Conservation (phyloP, 2,113 vertebrate species). For the Rhinopithecus roxellana region DNA sequence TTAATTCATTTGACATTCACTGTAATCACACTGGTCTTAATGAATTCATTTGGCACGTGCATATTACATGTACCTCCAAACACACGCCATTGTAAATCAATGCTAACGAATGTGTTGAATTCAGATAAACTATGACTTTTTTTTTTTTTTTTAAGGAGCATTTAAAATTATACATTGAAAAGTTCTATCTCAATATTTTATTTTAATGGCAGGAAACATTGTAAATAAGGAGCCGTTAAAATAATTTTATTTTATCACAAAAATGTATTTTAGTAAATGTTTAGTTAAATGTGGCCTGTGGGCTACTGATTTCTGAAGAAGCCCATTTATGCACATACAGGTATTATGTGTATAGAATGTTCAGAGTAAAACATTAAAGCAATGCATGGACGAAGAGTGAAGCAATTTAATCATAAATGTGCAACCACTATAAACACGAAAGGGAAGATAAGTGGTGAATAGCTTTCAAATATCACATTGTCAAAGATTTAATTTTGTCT, state of each 20-base stretch:
- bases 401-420: not conserved
- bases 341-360: not conserved
- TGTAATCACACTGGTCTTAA: constrained; percentile 86
- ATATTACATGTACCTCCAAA: constrained; percentile 81
- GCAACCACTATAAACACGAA: not conserved
- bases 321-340: not conserved
- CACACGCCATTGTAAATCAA: constrained; percentile 77
- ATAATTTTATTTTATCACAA: not conserved
- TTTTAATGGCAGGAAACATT: not conserved
- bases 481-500: not conserved
- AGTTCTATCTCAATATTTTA: not conserved
- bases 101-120: constrained; percentile 78
- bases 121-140: not conserved
- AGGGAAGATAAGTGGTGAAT: not conserved
- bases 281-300: not conserved
- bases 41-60: constrained; percentile 84
- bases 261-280: not conserved
- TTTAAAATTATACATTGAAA: constrained; percentile 40
- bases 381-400: not conserved
- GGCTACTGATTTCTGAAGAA: not conserved
- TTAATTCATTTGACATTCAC: constrained; percentile 88
- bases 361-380: not conserved
- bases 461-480: not conserved
- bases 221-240: not conserved
- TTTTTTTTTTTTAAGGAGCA: not conserved